Base-by-base conservation (phyloP, 2,113 vertebrate species). In the Lophochroa leadbeateri region DNA sequence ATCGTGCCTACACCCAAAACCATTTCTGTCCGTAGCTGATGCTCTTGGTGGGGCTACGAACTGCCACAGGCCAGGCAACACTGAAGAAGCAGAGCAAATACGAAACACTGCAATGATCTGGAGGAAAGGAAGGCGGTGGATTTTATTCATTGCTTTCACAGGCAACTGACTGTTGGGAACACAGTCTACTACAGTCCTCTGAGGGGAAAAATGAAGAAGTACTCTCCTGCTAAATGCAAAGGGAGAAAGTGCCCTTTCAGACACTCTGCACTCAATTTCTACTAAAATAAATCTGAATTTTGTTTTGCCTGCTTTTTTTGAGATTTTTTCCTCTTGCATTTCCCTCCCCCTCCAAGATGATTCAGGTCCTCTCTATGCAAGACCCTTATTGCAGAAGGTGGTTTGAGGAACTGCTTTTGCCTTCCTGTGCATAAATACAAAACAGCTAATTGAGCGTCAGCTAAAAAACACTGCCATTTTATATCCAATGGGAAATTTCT, bases 401-500 rank as follows among this genome's bases (percentile, higher is more conserved):
- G 64, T 70, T 74, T 79, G 23, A 76, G n/a, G 37, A 79, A 27
- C 70, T 61, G 11, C 78, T 88, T 86, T 91, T 85, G 28, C 31
- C 44, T 76, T 69, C 15, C 37, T 72, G 37, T 53, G 50, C 31
- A 39, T 63, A 76, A 84, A 91, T 55, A 33, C 23, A 88, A 77
- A 70, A 28, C 17, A 39, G 63, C 21, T 74, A 90, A 80, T 76
- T 53, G 82, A 50, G 16, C 60, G 28, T 39, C 28, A 82, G 44
- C 43, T 83, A 28, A 61, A 91, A 91, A 65, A 6, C 13, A 61
- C 12, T 64, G 7, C 49, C 63, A 18, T 49, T 94, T 91, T 77
- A 70, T 85, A 82, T 80, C 71, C 63, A 87, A 11, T 39, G 84
- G 82, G 91, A 92, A 90, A 63, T 35, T 77, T 94, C 41, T 91